Evolutionary conservation across 2,888 invertebrate species (phyloP).

Genomic region (Caenorhabditis uteleia): DNA sequence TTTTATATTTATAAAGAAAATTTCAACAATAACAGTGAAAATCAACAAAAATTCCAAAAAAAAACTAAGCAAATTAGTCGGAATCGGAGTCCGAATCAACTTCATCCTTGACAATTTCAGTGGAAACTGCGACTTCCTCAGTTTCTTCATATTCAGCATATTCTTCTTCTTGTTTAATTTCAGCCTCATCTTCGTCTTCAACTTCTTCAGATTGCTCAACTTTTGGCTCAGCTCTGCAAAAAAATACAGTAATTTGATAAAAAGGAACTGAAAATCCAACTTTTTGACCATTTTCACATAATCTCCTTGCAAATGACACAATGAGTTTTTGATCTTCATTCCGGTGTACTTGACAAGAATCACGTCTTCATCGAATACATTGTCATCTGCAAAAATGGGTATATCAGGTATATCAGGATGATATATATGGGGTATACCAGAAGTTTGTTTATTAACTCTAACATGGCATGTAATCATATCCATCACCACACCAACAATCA

Average conservation of each 20-base stretch:
- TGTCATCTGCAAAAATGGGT: constrained; percentile 17
- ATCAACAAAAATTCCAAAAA: not conserved
- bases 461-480: constrained; percentile 31
- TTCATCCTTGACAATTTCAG: no score
- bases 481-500: constrained; percentile 34
- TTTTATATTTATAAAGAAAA: not conserved
- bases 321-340: constrained; percentile 27
- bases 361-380: constrained; percentile 13
- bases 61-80: not conserved
- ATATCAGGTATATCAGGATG: no score
- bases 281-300: constrained; percentile 23
- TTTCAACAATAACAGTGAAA: no score
- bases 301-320: constrained; percentile 26
- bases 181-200: constrained; percentile 6
- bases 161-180: constrained; percentile 6
- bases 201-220: constrained; percentile 7
- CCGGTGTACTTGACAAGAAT: constrained; percentile 29
- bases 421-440: no score
- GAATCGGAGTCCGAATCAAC: no score
- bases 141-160: constrained; percentile 14
- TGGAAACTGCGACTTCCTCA: no score
- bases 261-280: constrained; percentile 2
- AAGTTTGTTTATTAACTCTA: constrained; percentile 13
- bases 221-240: not conserved
- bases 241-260: not conserved